Evolutionary conservation across 1,140 invertebrate species (phyloP).

Genomic region (Maniola jurtina): DNA sequence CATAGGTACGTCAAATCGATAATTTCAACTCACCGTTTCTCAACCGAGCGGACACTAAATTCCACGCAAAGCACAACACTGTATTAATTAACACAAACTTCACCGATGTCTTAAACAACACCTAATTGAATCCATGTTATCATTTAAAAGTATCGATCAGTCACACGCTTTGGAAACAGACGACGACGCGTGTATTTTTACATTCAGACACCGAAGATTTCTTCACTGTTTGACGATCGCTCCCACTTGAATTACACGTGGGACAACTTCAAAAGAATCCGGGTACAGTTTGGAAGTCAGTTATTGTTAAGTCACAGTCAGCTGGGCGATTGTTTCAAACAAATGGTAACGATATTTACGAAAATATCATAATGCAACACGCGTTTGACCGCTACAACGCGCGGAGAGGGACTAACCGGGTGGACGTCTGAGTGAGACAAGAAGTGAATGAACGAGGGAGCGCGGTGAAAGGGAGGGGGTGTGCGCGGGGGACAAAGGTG

Average conservation of each 20-base stretch:
- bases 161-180: slow-evolving; percentile 66
- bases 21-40: slow-evolving; percentile 49
- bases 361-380: slow-evolving; percentile 20
- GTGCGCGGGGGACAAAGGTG: slow-evolving; percentile 28
- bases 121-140: slow-evolving; percentile 77
- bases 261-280: background rate
- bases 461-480: slow-evolving; percentile 32
- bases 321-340: slow-evolving; percentile 72
- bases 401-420: slow-evolving; percentile 56
- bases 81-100: slow-evolving; percentile 42
- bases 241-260: background rate
- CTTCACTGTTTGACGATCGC: slow-evolving; percentile 36
- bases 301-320: slow-evolving; percentile 57
- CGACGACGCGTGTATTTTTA: slow-evolving; percentile 73
- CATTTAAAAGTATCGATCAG: slow-evolving; percentile 77
- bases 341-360: slow-evolving; percentile 59
- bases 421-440: slow-evolving; percentile 40
- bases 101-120: slow-evolving; percentile 68
- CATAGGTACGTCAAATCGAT: slow-evolving; percentile 58
- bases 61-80: slow-evolving; percentile 42
- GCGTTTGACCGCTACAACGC: slow-evolving; percentile 35
- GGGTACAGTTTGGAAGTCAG: slow-evolving; percentile 16
- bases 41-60: background rate
- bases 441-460: slow-evolving; percentile 58
- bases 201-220: slow-evolving; percentile 59